Conservation (phyloP, 2,113 vertebrate genomes). For the Rhynchomys soricoides region DNA sequence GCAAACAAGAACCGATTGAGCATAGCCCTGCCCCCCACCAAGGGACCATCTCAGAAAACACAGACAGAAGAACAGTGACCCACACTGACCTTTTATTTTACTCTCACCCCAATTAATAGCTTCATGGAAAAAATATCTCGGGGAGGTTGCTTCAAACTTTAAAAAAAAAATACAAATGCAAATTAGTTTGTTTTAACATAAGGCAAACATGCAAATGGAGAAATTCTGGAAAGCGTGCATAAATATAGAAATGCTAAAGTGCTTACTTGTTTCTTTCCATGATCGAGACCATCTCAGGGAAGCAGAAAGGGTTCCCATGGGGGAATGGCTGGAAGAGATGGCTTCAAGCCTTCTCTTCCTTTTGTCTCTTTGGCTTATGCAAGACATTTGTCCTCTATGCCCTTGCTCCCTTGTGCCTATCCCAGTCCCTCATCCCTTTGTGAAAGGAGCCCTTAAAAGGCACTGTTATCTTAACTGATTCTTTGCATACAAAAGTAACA, state of each 20-base stretch:
- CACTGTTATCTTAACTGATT: background rate
- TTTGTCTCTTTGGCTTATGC: background rate
- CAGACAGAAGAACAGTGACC: background rate
- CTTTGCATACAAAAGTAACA: background rate
- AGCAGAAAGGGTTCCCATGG: background rate
- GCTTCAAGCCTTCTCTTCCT: background rate
- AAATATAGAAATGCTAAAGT: background rate
- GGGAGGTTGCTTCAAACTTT: constrained; percentile 82
- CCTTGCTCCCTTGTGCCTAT: background rate
- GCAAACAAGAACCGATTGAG: background rate
- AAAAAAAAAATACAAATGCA: constrained; percentile 74
- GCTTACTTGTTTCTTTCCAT: background rate
- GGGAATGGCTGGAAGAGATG: background rate
- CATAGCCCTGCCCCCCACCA: too few species aligned
- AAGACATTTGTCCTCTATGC: background rate
- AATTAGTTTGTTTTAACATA: constrained; percentile 49
- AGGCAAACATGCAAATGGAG: background rate
- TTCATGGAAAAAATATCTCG: constrained; percentile 74
- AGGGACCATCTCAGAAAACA: constrained; percentile 12
- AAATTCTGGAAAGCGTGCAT: background rate
- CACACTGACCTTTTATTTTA: constrained; percentile 84
- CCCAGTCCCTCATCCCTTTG: rapidly evolving
- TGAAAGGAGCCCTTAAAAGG: background rate
- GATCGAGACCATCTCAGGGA: background rate
- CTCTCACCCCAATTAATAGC: constrained; percentile 76